A percentile compares a stretch with the other conserved stretches of the same genome.
Evolutionary conservation across 2,797 vertebrate genomes (phyloP).

Genomic region (Pygocentrus nattereri): DNA sequence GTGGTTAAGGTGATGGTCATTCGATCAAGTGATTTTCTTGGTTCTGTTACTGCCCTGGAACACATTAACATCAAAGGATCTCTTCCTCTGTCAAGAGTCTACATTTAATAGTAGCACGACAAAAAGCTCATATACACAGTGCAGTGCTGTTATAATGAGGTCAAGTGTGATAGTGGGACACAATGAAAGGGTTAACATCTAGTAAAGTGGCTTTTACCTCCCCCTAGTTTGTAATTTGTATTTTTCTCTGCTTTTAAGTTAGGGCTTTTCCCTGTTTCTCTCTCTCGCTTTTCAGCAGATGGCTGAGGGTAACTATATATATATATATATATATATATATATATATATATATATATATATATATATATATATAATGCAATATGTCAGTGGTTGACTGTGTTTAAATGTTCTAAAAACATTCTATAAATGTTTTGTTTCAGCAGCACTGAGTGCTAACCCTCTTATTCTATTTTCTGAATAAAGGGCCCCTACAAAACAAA

Average conservation of each 20-base stretch:
- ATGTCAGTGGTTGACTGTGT: constrained; percentile 28
- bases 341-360: constrained; percentile 28
- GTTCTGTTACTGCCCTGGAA: constrained; percentile 1
- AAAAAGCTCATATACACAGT: background rate
- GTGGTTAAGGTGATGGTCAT: constrained; percentile 14
- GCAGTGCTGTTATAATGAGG: background rate
- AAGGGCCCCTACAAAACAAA: constrained; percentile 1
- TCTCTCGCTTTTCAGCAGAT: constrained; percentile 4
- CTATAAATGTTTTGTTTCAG: constrained; percentile 35
- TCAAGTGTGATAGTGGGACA: background rate
- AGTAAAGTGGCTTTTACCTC: background rate
- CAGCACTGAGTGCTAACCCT: constrained; percentile 12
- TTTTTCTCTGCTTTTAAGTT: background rate
- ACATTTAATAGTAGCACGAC: background rate
- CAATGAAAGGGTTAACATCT: constrained; percentile 3
- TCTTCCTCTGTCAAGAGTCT: background rate
- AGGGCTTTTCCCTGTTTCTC: background rate
- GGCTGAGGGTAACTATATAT: constrained; percentile 10
- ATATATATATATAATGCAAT: constrained; percentile 28
- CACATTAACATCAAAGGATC: background rate
- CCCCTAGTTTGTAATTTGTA: background rate
- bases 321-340: constrained; percentile 27
- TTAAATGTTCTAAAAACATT: constrained; percentile 50
- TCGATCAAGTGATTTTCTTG: constrained; percentile 11
- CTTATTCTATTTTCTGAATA: constrained; percentile 33